These are phyloP conservation scores for Therioaphis trifolii DNA, from an alignment of 2,888 invertebrate species.

Conservation along the genomic window DNA sequence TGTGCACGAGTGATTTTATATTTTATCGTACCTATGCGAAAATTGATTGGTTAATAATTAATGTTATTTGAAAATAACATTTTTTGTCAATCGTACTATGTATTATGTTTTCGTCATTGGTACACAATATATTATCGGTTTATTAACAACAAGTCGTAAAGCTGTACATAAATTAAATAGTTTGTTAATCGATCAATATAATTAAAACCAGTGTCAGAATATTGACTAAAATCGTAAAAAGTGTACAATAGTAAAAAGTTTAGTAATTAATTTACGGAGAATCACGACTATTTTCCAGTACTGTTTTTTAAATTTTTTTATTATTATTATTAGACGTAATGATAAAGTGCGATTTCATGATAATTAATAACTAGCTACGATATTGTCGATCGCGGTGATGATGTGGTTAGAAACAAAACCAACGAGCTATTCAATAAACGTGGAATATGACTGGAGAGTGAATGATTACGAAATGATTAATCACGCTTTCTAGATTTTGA, in stretches of 20 bases:
- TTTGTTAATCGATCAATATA: neutral
- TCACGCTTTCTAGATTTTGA: neutral
- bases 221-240: neutral
- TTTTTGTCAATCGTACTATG: too few relatives aligned
- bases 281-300: too few relatives aligned
- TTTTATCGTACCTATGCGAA: neutral
- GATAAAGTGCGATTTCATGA: too few relatives aligned
- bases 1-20: conserved; percentile 1
- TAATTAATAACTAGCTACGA: neutral
- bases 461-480: neutral
- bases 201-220: neutral
- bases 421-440: neutral
- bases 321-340: too few relatives aligned
- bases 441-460: neutral
- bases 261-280: neutral
- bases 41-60: neutral
- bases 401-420: too few relatives aligned
- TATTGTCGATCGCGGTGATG: neutral
- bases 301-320: too few relatives aligned
- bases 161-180: neutral
- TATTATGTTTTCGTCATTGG: neutral
- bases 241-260: neutral
- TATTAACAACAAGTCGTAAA: neutral
- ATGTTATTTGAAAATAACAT: neutral
- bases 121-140: neutral